These are phyloP conservation scores for Scortum barcoo DNA, from an alignment of 2,113 vertebrate species.

Conservation along the genomic window DNA sequence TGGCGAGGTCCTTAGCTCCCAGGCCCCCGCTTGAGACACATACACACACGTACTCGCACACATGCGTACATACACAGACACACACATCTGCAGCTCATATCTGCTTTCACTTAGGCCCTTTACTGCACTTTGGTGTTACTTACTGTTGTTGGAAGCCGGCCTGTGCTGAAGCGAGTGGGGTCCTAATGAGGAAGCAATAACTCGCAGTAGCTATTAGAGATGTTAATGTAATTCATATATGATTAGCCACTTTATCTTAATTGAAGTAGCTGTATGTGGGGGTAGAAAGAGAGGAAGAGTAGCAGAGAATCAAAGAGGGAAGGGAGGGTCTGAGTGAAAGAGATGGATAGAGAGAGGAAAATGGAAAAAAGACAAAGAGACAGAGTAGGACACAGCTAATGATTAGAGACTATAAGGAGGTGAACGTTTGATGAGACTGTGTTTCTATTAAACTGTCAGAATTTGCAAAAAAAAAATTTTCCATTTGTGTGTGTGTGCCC, in stretches of 20 bases:
- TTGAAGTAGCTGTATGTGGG: conserved; percentile 34
- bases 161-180: conserved; percentile 10
- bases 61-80: conserved; percentile 13
- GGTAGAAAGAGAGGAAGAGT: not conserved
- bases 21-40: not conserved
- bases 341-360: conserved; percentile 34
- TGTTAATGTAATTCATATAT: conserved; percentile 61
- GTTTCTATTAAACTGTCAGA: conserved; percentile 66
- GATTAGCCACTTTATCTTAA: conserved; percentile 60
- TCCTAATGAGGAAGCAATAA: conserved; percentile 60
- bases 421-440: conserved; percentile 57
- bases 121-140: conserved; percentile 23
- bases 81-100: conserved; percentile 33
- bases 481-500: conserved; percentile 45
- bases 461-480: conserved; percentile 12
- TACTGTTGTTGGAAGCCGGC: conserved; percentile 14
- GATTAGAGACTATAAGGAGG: conserved; percentile 55
- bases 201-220: conserved; percentile 35
- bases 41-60: not conserved
- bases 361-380: conserved; percentile 42
- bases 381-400: conserved; percentile 41
- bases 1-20: not conserved
- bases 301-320: not conserved
- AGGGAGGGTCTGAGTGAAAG: not conserved
- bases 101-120: conserved; percentile 46